Evolutionary conservation across 1,140 invertebrate species (phyloP), one percentile per base, ranked within the genome.

Genomic region (Drepana arcuata): DNA sequence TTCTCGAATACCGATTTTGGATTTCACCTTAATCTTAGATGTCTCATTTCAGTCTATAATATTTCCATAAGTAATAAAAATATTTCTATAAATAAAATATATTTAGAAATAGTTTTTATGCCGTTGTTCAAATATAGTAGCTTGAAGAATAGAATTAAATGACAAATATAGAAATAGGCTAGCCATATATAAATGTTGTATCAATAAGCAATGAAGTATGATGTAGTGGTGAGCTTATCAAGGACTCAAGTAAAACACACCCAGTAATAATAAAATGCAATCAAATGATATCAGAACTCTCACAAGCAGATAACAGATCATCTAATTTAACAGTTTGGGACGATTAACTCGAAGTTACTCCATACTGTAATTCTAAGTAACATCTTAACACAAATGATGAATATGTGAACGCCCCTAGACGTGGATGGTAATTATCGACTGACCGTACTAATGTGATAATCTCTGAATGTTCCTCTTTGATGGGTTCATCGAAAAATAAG

Each of bases 311-410:
- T 66, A 73, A 66, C 53, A 59, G 51, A 65, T 67, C 61, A 65
- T 27, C 38, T 39, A 69, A 70, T 64, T 70, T 64, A 70, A 70
- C 52, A 63, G 61, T 69, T 61, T 18, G 36, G 61, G 55, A 39
- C 54, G 29, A 72, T 68, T 71, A 68, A 53, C 37, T 47, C 39
- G 18, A 28, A 47, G 35, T 48, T 48, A 30, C 27, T 32, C 34
- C 41, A 37, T 42, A 46, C 31, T 44, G 50, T 60, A 57, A 66
- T 65, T 65, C 50, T 29, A 38, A 45, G 56, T 71, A 71, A 78
- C 68, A 60, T 78, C 70, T 73, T 73, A 74, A 73, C 68, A 71
- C 53, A 71, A 66, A 74, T 77, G 72, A 74, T 77, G 57, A 61
- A 73, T 70, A 60, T 55, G 70, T 52, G 64, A 64, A 79, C 74